phyloP scores from a whole-genome alignment of 2,888 invertebrate species.

The Toxonevra muliebris region DNA sequence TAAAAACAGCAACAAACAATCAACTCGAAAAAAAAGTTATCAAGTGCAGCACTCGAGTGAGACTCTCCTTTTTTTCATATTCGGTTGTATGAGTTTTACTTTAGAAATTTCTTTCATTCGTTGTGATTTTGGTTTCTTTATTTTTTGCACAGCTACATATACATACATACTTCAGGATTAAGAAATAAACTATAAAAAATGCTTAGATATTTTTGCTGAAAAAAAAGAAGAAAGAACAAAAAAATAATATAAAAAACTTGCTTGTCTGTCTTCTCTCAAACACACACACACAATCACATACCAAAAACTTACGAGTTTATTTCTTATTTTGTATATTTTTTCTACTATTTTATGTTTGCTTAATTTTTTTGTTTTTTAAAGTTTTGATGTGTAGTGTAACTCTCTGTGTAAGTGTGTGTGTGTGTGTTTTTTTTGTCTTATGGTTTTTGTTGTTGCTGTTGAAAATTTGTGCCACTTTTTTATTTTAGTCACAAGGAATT shows the following conservation, averaged over 20 bases:
- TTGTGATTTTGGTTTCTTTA: no score
- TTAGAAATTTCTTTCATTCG: no score
- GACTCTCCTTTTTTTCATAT: no score
- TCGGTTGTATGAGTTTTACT: no score
- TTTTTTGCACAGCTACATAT: no score
- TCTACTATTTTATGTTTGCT: no score
- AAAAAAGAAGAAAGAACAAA: slow-evolving; percentile 36
- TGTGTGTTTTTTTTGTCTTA: background rate
- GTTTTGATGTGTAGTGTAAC: slow-evolving; percentile 27
- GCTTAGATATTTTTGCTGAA: slow-evolving; percentile 36
- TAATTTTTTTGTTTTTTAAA: slow-evolving; percentile 6
- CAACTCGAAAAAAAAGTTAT: background rate
- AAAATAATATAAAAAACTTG: slow-evolving; percentile 22
- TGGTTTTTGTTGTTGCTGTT: slow-evolving; percentile 19
- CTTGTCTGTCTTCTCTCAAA: background rate
- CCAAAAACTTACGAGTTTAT: background rate
- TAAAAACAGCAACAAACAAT: background rate
- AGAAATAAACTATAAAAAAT: background rate
- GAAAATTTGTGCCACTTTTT: slow-evolving; percentile 35
- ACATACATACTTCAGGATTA: no score
- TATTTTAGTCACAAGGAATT: slow-evolving; percentile 49
- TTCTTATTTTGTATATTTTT: slow-evolving; percentile 12
- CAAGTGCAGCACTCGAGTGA: background rate
- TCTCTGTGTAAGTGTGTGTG: slow-evolving; percentile 9
- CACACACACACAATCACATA: background rate